Conservation (phyloP, 2,797 vertebrate genomes). For the Thalassophryne amazonica region DNA sequence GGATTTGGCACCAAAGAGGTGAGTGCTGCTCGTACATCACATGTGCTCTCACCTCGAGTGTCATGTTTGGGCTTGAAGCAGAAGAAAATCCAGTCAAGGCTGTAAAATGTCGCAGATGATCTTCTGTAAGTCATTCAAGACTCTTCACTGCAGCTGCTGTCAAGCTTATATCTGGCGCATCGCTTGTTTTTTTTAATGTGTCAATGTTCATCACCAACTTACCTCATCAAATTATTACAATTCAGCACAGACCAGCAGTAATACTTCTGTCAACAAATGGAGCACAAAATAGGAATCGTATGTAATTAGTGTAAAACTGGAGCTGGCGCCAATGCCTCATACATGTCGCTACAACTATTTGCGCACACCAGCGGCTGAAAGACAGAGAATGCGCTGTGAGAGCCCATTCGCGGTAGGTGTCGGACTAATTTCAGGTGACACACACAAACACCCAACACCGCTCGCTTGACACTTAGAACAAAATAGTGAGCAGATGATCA, state of each 20-base stretch:
- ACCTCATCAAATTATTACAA: slow-evolving; percentile 7
- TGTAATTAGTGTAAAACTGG: too few relatives aligned
- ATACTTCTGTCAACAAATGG: too few relatives aligned
- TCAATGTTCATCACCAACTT: slow-evolving; percentile 27
- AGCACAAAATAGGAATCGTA: neutral
- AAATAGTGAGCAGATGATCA: too few relatives aligned
- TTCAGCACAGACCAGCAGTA: slow-evolving; percentile 9
- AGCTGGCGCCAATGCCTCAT: too few relatives aligned
- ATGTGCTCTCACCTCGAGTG: slow-evolving; percentile 12
- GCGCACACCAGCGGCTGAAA: too few relatives aligned
- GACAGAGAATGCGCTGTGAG: too few relatives aligned
- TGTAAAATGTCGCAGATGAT: slow-evolving; percentile 26
- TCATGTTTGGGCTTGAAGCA: slow-evolving; percentile 18
- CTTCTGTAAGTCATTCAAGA: slow-evolving; percentile 25
- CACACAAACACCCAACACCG: too few relatives aligned
- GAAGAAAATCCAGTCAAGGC: slow-evolving; percentile 24
- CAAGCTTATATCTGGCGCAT: neutral
- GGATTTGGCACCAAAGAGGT: slow-evolving; percentile 26
- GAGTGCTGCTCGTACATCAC: slow-evolving; percentile 25
- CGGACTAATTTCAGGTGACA: too few relatives aligned
- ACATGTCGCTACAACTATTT: too few relatives aligned
- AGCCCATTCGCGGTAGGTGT: too few relatives aligned
- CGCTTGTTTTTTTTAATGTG: neutral
- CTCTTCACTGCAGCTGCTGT: neutral
- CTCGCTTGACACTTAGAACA: too few relatives aligned